Evolutionary conservation across 1,140 invertebrate genomes (phyloP).

Genomic region (Hycleus phaleratus): DNA sequence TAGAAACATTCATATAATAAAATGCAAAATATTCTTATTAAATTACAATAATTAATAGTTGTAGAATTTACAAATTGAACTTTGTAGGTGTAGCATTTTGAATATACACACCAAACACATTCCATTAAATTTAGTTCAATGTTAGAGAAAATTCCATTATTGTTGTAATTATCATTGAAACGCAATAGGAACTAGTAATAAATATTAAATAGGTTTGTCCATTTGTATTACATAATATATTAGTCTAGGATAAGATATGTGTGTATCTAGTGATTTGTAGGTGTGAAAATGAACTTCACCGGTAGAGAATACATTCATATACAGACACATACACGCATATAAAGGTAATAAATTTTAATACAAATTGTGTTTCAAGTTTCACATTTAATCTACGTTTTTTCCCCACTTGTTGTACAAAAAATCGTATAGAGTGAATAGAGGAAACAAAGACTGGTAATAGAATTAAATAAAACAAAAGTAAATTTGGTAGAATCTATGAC

Average conservation of each 20-base stretch:
- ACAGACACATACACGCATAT: no score
- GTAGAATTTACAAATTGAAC: no score
- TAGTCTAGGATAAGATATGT: conserved; percentile 13
- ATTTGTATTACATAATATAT: conserved; percentile 18
- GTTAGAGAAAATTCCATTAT: background rate
- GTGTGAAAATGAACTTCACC: conserved; percentile 11
- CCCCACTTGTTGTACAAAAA: background rate
- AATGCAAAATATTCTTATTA: no score
- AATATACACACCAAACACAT: no score
- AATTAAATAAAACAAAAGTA: no score
- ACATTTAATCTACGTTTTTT: background rate
- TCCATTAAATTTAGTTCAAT: no score
- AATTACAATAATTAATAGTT: no score
- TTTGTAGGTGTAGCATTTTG: no score
- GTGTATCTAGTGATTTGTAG: conserved; percentile 12
- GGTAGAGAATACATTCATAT: conserved; percentile 1
- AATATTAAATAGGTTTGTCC: conserved; percentile 16
- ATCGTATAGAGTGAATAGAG: background rate
- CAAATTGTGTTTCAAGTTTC: conserved; percentile 5
- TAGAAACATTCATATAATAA: no score
- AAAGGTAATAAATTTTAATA: conserved; percentile 3
- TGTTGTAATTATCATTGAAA: conserved; percentile 16
- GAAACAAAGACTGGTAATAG: no score
- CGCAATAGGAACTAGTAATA: conserved; percentile 17
- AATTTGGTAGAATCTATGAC: no score